Evolutionary conservation across 2,888 invertebrate genomes (phyloP).

Genomic region (Frankliniella intonsa): DNA sequence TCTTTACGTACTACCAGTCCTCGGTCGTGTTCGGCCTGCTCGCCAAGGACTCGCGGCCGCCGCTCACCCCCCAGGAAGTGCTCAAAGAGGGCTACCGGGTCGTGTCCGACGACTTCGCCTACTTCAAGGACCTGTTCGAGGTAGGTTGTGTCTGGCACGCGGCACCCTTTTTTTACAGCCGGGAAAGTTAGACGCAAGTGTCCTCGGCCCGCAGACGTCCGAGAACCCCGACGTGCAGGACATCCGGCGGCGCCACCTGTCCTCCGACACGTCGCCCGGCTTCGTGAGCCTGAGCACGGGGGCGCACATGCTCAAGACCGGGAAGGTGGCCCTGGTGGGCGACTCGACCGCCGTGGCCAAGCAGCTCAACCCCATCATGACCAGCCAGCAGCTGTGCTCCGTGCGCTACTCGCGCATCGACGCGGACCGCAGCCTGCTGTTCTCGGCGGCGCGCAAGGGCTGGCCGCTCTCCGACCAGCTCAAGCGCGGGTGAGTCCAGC

Average conservation of each 20-base stretch:
- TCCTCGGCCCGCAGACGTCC: not conserved
- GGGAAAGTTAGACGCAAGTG: not conserved
- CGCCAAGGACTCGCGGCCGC: not conserved
- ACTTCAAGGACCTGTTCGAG: not conserved
- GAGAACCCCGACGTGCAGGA: not conserved
- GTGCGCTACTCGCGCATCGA: not conserved
- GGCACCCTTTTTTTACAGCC: not conserved
- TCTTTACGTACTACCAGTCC: constrained; percentile 1
- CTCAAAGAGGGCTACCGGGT: not conserved
- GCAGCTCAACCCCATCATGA: constrained; percentile 10
- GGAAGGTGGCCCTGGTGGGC: not conserved
- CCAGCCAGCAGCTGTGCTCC: not conserved
- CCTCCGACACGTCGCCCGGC: not conserved
- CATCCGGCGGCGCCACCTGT: not conserved
- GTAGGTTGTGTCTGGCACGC: not conserved
- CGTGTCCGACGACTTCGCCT: not conserved
- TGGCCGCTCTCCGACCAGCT: not conserved
- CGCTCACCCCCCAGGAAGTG: not conserved
- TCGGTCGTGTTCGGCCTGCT: constrained; percentile 2
- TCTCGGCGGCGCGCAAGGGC: not conserved
- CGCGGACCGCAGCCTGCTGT: not conserved
- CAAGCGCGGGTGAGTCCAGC: not conserved
- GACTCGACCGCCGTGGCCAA: not conserved
- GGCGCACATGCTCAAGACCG: not conserved
- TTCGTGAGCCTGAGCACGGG: not conserved